Percentiles rank a stretch among this genome's conserved stretches.
phyloP scores from a whole-genome alignment of 2,888 invertebrate genomes.

The Apotomis turbidana region DNA sequence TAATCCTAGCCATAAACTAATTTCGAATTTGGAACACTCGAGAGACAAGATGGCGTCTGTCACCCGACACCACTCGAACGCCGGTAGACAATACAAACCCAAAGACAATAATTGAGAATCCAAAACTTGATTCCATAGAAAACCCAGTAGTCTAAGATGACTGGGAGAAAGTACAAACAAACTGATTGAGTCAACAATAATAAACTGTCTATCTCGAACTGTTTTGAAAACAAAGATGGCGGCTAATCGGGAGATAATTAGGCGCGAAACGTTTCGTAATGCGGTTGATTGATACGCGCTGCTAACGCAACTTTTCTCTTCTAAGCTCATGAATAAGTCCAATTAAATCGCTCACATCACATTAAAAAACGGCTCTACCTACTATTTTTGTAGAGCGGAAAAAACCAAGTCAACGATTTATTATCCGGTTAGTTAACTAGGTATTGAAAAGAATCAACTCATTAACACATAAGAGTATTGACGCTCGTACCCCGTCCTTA shows the following conservation, averaged over 20 bases:
- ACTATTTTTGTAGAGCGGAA: slow-evolving; percentile 21
- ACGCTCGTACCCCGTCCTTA: slow-evolving; percentile 26
- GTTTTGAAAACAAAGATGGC: slow-evolving; percentile 53
- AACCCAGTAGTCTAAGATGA: slow-evolving; percentile 59
- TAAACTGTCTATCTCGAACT: slow-evolving; percentile 47
- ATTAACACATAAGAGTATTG: slow-evolving; percentile 34
- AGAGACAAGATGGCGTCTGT: slow-evolving; percentile 56
- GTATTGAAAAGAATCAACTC: slow-evolving; percentile 34
- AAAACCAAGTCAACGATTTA: slow-evolving; percentile 35
- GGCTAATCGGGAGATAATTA: slow-evolving; percentile 49
- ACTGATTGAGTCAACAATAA: slow-evolving; percentile 50
- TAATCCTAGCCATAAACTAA: slow-evolving; percentile 54
- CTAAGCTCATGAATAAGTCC: slow-evolving; percentile 4
- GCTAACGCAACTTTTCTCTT: slow-evolving; percentile 13
- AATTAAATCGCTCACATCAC: slow-evolving; percentile 35
- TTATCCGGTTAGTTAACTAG: slow-evolving; percentile 32
- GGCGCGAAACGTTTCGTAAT: slow-evolving; percentile 49
- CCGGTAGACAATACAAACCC: slow-evolving; percentile 59
- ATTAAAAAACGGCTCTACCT: slow-evolving; percentile 8
- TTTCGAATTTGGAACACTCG: slow-evolving; percentile 53
- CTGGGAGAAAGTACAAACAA: slow-evolving; percentile 68
- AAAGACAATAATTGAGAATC: slow-evolving; percentile 54
- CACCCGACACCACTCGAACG: slow-evolving; percentile 54
- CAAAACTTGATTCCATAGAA: slow-evolving; percentile 58
- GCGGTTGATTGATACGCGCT: slow-evolving; percentile 37